These are phyloP conservation scores for Philereme vetulata DNA, from an alignment of 2,888 invertebrate genomes.

Conservation along the genomic window DNA sequence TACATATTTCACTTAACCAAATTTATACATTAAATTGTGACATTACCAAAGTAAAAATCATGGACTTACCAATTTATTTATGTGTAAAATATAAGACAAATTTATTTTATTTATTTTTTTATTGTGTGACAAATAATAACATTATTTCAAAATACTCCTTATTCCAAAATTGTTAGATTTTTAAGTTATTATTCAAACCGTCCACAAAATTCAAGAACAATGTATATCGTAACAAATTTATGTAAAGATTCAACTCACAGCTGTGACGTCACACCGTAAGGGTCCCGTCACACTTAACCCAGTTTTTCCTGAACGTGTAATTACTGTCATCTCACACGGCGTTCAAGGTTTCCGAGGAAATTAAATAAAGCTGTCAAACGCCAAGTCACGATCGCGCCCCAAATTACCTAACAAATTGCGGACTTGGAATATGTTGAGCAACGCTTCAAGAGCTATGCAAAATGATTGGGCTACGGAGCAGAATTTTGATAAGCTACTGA, in stretches of 20 bases:
- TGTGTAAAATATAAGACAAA: no score
- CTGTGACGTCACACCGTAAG: constrained; percentile 31
- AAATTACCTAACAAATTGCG: constrained; percentile 52
- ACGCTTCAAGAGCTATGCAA: constrained; percentile 13
- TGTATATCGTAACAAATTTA: no score
- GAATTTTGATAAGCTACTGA: background rate
- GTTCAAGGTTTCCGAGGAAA: constrained; percentile 44
- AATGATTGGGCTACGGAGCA: constrained; percentile 1
- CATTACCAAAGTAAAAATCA: no score
- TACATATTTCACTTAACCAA: no score
- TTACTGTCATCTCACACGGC: constrained; percentile 44
- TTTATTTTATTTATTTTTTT: no score
- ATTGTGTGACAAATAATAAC: no score
- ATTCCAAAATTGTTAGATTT: no score
- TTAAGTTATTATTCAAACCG: no score
- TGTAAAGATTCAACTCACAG: background rate
- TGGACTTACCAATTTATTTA: no score
- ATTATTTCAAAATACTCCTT: no score
- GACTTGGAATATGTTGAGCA: constrained; percentile 33
- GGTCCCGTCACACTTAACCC: constrained; percentile 39
- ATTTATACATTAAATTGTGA: no score
- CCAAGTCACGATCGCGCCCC: constrained; percentile 47
- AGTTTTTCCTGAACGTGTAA: constrained; percentile 43
- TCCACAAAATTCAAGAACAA: no score
- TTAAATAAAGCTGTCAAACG: constrained; percentile 48